Evolutionary conservation across 2,888 invertebrate species (phyloP).

Genomic region (Lasioglossum zephyrum): DNA sequence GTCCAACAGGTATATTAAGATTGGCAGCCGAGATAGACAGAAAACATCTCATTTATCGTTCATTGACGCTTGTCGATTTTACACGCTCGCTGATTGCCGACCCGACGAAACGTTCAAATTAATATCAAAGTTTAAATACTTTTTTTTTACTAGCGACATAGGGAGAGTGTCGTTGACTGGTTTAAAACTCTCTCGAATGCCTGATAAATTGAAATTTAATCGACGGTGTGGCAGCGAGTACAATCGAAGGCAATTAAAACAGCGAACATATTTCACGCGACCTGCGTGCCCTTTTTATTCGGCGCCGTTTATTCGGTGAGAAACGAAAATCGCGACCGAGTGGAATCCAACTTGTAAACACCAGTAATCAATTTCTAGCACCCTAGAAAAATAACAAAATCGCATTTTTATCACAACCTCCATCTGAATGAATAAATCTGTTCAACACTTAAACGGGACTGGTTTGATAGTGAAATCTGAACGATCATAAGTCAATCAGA

Average conservation of each 20-base stretch:
- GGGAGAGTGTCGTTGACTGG: background rate
- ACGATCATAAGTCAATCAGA: too few species aligned
- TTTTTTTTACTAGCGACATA: background rate
- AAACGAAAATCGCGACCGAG: background rate
- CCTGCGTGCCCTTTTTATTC: background rate
- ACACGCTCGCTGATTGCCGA: background rate
- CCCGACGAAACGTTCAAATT: background rate
- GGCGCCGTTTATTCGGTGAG: background rate
- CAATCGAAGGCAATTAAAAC: background rate
- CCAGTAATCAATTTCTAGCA: background rate
- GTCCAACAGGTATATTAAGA: background rate
- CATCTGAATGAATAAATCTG: too few species aligned
- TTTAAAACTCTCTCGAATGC: background rate
- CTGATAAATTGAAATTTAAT: slow-evolving; percentile 7
- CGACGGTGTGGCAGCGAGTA: background rate
- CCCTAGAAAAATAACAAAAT: background rate
- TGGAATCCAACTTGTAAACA: background rate
- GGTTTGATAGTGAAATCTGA: too few species aligned
- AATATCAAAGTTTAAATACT: background rate
- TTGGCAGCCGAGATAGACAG: background rate
- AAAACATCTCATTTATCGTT: background rate
- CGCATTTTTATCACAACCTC: background rate
- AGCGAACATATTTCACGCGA: background rate
- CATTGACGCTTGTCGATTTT: background rate
- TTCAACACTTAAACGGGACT: too few species aligned